These are phyloP conservation scores for Acrocyrtus sp. DNA, from an alignment of 2,888 invertebrate species.

Conservation along the genomic window DNA sequence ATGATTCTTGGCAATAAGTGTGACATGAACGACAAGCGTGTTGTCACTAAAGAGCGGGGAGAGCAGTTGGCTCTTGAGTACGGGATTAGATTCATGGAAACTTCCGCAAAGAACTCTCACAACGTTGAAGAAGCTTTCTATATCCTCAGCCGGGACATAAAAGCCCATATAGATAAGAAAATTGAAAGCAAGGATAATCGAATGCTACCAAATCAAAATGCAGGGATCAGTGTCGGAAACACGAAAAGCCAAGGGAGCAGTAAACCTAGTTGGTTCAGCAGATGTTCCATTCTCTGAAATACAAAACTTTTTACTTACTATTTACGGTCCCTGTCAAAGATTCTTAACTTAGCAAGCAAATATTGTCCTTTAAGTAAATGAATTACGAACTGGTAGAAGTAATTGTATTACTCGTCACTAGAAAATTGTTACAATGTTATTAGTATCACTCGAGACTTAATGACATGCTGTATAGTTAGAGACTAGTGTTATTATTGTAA, in stretches of 20 bases:
- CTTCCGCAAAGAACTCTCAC: constrained; percentile 97
- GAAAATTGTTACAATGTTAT: too few relatives aligned
- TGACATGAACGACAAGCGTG: constrained; percentile 93
- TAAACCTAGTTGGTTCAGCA: constrained; percentile 52
- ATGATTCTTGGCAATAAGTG: constrained; percentile 99
- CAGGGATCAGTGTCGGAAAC: constrained; percentile 26
- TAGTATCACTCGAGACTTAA: too few relatives aligned
- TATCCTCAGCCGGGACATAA: constrained; percentile 96
- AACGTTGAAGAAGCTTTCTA: constrained; percentile 99
- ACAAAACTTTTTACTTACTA: constrained; percentile 9
- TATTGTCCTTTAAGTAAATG: too few relatives aligned
- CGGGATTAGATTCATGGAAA: constrained; percentile 98
- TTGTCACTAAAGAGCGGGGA: constrained; percentile 86
- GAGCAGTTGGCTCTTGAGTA: constrained; percentile 98
- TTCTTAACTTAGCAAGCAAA: too few relatives aligned
- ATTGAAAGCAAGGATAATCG: constrained; percentile 74
- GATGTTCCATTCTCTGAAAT: constrained; percentile 47
- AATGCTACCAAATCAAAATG: constrained; percentile 34
- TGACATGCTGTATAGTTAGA: too few relatives aligned
- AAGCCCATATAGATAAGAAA: constrained; percentile 98
- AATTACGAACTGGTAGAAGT: too few relatives aligned
- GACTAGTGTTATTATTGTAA: too few relatives aligned
- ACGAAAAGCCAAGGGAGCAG: constrained; percentile 3
- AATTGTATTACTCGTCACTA: too few relatives aligned
- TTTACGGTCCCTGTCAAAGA: too few relatives aligned